A percentile compares a stretch with the other conserved stretches of the same genome.
These are phyloP conservation scores for Catocala sponsa DNA, from an alignment of 2,888 invertebrate genomes.

Conservation along the genomic window DNA sequence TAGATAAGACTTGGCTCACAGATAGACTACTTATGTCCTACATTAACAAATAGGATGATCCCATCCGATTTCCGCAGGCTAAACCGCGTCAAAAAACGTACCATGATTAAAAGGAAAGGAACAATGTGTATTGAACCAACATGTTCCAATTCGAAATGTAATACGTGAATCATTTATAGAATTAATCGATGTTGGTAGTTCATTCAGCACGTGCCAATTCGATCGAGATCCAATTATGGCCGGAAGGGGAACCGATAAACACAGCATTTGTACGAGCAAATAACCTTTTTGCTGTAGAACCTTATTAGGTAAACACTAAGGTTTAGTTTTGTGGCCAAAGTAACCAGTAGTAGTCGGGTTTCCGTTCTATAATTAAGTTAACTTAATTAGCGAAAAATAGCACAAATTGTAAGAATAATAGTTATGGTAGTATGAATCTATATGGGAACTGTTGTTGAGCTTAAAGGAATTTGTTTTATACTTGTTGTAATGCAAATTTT, in stretches of 20 bases:
- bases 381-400: neutral
- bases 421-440: too few relatives aligned
- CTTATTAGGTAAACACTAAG: conserved; percentile 12
- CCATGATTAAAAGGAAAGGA: too few relatives aligned
- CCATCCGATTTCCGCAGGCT: too few relatives aligned
- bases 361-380: conserved; percentile 35
- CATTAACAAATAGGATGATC: too few relatives aligned
- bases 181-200: conserved; percentile 25
- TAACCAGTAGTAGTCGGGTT: neutral
- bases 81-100: too few relatives aligned
- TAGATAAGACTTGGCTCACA: too few relatives aligned
- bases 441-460: too few relatives aligned
- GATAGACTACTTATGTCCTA: too few relatives aligned
- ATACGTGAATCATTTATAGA: conserved; percentile 31
- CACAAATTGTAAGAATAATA: neutral
- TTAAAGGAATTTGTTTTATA: too few relatives aligned
- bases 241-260: conserved; percentile 47
- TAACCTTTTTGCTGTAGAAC: conserved; percentile 26
- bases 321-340: neutral
- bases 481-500: too few relatives aligned
- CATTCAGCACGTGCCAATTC: conserved; percentile 51
- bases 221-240: conserved; percentile 48
- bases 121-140: neutral
- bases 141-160: conserved; percentile 18
- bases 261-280: conserved; percentile 34